Conservation (phyloP, 53 echinoderm and acorn worm genomes). For the Antedon mediterranea region DNA sequence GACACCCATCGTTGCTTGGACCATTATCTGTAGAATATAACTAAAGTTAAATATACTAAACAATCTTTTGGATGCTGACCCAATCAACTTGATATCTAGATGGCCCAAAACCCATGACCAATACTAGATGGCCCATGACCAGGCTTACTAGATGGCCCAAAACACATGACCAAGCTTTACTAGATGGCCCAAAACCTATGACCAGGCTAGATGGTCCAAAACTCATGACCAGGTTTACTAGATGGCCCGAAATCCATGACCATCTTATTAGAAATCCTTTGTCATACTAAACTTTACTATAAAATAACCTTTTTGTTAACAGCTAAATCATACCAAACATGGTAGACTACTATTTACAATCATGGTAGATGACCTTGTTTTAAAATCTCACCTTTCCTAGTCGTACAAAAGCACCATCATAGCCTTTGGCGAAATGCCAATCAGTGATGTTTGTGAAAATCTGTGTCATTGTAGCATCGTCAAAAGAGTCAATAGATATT, state of each 20-base stretch:
- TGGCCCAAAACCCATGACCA: not conserved
- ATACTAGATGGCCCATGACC: too few relatives aligned
- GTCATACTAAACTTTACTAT: not conserved
- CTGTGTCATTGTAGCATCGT: conserved; percentile 84
- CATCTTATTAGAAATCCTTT: too few relatives aligned
- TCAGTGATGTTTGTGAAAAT: conserved; percentile 86
- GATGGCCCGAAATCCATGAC: not conserved
- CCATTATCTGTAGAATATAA: conserved; percentile 83
- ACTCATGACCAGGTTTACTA: too few relatives aligned
- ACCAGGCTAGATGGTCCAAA: too few relatives aligned
- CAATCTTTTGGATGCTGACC: too few relatives aligned
- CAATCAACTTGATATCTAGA: too few relatives aligned
- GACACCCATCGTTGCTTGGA: conserved; percentile 87
- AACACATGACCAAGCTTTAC: too few relatives aligned
- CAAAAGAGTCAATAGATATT: conserved; percentile 87
- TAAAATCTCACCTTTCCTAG: conserved; percentile 60
- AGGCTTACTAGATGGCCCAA: too few relatives aligned
- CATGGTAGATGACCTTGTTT: too few relatives aligned
- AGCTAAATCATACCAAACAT: too few relatives aligned
- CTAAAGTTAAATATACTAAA: too few relatives aligned
- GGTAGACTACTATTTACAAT: too few relatives aligned
- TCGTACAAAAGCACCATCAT: conserved; percentile 54
- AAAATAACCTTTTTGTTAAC: not conserved
- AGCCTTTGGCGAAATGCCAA: conserved; percentile 88
- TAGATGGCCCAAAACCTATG: not conserved